A percentile compares a stretch with the other conserved stretches of the same genome.
Conservation (phyloP, 2,113 vertebrate genomes). For the Osmerus eperlanus region DNA sequence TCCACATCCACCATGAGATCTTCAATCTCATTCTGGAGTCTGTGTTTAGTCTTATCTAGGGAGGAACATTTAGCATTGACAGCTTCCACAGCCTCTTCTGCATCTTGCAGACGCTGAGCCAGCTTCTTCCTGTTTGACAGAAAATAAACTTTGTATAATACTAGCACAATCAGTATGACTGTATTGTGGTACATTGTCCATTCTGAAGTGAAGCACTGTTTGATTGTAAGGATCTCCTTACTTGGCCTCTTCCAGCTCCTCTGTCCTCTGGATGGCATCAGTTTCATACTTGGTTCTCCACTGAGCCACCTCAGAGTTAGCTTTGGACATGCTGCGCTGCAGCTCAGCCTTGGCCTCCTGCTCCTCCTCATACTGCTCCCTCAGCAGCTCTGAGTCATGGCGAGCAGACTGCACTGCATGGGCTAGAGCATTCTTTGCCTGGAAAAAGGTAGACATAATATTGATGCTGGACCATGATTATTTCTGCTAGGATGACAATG, state of each 20-base stretch:
- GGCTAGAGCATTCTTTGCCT: constrained; percentile 43
- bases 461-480: no score
- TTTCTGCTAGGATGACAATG: no score
- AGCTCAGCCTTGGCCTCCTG: constrained; percentile 68
- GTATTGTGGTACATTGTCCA: no score
- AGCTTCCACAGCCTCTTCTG: constrained; percentile 39
- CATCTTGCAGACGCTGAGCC: constrained; percentile 37
- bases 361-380: constrained; percentile 63
- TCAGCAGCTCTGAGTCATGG: constrained; percentile 71
- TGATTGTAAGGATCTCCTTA: constrained; percentile 23
- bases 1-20: constrained; percentile 74
- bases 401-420: constrained; percentile 72
- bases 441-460: no score
- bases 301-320: constrained; percentile 76
- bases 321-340: constrained; percentile 46
- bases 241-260: constrained; percentile 72
- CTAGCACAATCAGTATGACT: no score
- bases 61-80: constrained; percentile 16
- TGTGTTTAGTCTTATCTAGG: constrained; percentile 56
- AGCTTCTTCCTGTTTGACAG: constrained; percentile 17
- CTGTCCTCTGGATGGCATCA: constrained; percentile 60
- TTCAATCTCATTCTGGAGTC: constrained; percentile 77
- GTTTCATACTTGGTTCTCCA: constrained; percentile 68
- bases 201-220: no score
- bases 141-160: no score